phyloP scores from a whole-genome alignment of 2,113 vertebrate genomes.

The Siniperca knerii region DNA sequence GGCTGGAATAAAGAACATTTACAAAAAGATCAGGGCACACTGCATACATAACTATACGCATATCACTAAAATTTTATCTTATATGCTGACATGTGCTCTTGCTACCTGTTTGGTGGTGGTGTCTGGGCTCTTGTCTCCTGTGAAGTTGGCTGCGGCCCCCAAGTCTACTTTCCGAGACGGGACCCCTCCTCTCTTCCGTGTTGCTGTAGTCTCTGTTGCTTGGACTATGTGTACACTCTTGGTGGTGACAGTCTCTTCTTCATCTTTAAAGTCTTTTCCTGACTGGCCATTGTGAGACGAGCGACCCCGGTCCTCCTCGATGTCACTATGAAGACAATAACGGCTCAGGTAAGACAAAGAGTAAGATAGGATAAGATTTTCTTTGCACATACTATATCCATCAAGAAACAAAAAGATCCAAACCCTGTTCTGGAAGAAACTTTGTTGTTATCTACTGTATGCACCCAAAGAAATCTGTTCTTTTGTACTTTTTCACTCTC shows the following conservation, averaged over 20 bases:
- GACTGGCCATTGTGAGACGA: constrained; percentile 86
- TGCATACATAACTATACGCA: not conserved
- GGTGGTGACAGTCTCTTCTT: constrained; percentile 95
- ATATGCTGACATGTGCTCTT: not conserved
- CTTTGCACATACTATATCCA: not conserved
- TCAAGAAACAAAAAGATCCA: not conserved
- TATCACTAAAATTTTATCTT: not conserved
- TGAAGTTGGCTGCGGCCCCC: constrained; percentile 95
- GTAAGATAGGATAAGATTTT: not conserved
- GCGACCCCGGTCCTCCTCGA: constrained; percentile 88
- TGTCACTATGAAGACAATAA: constrained; percentile 86
- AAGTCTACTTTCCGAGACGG: constrained; percentile 96
- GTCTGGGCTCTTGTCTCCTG: constrained; percentile 89
- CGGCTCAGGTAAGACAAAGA: not conserved
- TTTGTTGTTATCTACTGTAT: not conserved
- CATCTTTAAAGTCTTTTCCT: constrained; percentile 95
- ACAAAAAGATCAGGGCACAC: not conserved
- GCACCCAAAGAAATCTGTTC: not conserved
- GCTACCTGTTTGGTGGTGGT: constrained; percentile 86
- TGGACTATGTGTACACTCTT: constrained; percentile 95
- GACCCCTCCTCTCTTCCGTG: constrained; percentile 91
- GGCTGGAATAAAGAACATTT: constrained; percentile 52
- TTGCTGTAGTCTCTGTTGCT: constrained; percentile 94
- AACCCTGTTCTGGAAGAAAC: not conserved
- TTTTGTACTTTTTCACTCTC: not conserved